A percentile compares a stretch with the other conserved stretches of the same genome.
Evolutionary conservation across 2,113 vertebrate genomes (phyloP).

Genomic region (Oreochromis niloticus): DNA sequence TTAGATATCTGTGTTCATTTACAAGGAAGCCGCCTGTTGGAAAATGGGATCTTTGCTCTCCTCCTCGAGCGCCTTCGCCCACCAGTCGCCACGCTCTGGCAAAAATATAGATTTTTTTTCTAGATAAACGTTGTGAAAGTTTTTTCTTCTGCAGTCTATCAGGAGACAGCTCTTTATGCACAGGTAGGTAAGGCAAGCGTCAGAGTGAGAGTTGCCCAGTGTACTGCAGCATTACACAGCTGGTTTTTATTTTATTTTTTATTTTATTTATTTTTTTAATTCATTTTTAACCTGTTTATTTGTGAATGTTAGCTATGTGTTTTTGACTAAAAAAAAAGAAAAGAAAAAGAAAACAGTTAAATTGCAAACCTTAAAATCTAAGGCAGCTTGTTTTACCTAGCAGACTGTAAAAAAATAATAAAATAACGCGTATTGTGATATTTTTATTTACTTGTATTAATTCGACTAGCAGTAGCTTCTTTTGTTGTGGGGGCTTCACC

Average conservation of each 20-base stretch:
- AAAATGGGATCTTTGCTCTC: slow-evolving; percentile 22
- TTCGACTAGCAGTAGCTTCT: neutral
- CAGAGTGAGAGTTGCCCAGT: slow-evolving; percentile 9
- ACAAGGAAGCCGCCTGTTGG: slow-evolving; percentile 25
- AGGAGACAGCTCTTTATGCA: slow-evolving; percentile 60
- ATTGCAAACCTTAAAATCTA: neutral
- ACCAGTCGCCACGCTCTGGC: neutral
- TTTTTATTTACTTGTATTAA: neutral
- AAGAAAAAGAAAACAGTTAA: neutral
- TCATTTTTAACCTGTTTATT: neutral
- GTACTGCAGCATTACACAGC: neutral
- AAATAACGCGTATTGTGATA: neutral
- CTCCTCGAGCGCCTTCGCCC: slow-evolving; percentile 3
- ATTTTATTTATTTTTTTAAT: neutral
- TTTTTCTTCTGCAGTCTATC: slow-evolving; percentile 56
- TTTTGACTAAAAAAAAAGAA: neutral
- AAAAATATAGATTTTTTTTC: neutral
- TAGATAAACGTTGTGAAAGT: slow-evolving; percentile 60
- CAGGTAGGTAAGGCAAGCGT: slow-evolving; percentile 68
- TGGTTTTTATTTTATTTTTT: neutral
- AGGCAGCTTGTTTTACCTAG: neutral
- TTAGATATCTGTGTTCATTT: slow-evolving; percentile 31
- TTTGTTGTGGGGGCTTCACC: slow-evolving; percentile 43
- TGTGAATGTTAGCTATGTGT: neutral
- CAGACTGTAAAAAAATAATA: neutral